phyloP scores from a whole-genome alignment of 2,113 vertebrate genomes.

The Embiotoca jacksoni region DNA sequence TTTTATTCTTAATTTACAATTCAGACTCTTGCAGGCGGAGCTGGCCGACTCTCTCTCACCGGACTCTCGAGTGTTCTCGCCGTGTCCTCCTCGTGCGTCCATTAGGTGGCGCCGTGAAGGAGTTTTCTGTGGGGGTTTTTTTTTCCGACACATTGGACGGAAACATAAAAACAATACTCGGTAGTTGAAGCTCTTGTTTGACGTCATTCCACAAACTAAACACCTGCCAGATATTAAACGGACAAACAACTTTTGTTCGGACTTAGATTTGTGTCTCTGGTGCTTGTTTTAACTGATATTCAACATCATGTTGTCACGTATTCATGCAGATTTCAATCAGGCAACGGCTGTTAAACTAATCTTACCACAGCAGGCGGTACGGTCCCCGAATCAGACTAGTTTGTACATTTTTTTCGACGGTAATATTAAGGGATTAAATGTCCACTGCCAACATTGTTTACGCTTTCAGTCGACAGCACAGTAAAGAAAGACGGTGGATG shows the following conservation, averaged over 20 bases:
- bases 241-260: slow-evolving; percentile 25
- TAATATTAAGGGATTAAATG: slow-evolving; percentile 1
- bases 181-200: slow-evolving; percentile 44
- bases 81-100: slow-evolving; percentile 2
- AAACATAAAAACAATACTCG: slow-evolving; percentile 19
- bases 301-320: background rate
- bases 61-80: background rate
- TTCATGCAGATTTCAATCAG: slow-evolving; percentile 3
- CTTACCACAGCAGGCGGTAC: background rate
- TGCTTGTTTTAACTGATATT: background rate
- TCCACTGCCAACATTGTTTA: background rate
- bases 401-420: background rate
- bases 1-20: slow-evolving; percentile 1
- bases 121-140: slow-evolving; percentile 26
- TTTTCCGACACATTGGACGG: slow-evolving; percentile 29
- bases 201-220: slow-evolving; percentile 61
- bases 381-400: background rate
- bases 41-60: background rate
- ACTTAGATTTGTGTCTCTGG: background rate
- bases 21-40: slow-evolving; percentile 27
- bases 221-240: slow-evolving; percentile 64
- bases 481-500: background rate
- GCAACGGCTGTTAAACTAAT: background rate
- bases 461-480: background rate
- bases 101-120: slow-evolving; percentile 7